Conservation (phyloP, 2,113 vertebrate species). For the Cervus canadensis region DNA sequence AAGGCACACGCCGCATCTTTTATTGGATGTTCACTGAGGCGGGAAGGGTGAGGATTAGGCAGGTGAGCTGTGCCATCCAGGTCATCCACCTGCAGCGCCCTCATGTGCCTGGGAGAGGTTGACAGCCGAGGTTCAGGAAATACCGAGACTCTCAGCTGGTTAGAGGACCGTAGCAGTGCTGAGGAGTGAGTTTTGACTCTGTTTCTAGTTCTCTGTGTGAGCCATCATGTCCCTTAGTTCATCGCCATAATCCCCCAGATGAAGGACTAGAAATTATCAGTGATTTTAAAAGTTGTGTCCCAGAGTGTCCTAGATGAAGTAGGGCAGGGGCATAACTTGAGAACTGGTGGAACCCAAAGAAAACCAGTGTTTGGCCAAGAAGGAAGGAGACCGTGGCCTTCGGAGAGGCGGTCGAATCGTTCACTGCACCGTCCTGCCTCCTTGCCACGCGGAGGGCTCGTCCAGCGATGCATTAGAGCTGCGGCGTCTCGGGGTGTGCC, state of each 20-base stretch:
- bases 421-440: background rate
- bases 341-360: background rate
- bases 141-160: background rate
- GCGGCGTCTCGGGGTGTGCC: accelerated
- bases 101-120: accelerated
- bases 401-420: accelerated
- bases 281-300: background rate
- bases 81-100: accelerated
- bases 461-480: accelerated
- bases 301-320: background rate
- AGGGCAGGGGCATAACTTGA: background rate
- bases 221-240: background rate
- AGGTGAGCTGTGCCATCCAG: too few species aligned
- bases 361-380: background rate
- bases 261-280: background rate
- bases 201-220: background rate
- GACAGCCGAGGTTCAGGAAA: background rate
- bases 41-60: background rate
- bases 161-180: background rate
- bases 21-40: accelerated
- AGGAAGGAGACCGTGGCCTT: background rate
- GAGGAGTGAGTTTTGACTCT: background rate
- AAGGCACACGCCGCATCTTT: accelerated
- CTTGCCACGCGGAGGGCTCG: accelerated
- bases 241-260: background rate